Evolutionary conservation across 2,113 vertebrate species (phyloP).

Genomic region (Lipotes vexillifer): DNA sequence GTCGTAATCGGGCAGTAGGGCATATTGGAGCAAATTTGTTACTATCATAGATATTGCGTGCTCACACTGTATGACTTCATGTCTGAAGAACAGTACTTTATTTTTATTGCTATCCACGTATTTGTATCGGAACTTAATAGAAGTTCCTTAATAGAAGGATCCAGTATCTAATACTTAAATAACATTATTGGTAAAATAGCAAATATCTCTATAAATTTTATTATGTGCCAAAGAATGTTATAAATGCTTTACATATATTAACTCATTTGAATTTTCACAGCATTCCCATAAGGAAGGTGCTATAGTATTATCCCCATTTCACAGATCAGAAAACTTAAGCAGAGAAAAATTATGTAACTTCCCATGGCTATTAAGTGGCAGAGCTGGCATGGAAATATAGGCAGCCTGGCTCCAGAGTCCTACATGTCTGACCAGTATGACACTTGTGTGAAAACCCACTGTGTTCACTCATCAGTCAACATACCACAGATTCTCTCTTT

Average conservation of each 20-base stretch:
- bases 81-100: neutral
- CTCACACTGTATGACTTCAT: neutral
- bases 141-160: neutral
- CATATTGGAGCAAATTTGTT: neutral
- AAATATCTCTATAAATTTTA: neutral
- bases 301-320: neutral
- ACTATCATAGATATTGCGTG: neutral
- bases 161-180: neutral
- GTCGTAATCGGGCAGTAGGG: neutral
- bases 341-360: neutral
- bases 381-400: neutral
- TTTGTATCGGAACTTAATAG: neutral
- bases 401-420: neutral
- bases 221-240: neutral
- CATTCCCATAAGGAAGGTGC: neutral
- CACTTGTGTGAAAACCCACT: neutral
- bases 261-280: neutral
- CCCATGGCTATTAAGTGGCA: neutral
- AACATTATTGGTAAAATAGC: neutral
- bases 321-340: neutral
- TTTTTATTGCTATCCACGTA: neutral
- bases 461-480: neutral
- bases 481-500: neutral
- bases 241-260: neutral
- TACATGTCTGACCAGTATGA: neutral